Conservation (phyloP, 1,140 invertebrate species). For the Leptinotarsa defecta region DNA sequence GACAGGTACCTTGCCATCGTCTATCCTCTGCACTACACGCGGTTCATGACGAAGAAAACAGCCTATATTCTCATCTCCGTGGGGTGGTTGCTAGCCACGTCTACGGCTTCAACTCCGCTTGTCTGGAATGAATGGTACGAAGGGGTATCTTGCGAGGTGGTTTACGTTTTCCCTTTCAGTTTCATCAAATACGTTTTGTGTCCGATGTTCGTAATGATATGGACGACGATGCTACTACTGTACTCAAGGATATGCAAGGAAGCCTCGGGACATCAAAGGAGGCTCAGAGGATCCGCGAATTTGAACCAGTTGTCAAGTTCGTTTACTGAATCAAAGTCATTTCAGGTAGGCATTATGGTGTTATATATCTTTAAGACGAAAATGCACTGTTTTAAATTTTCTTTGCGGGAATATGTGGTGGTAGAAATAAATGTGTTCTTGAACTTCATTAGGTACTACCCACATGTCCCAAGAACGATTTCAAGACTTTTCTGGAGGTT, state of each 20-base stretch:
- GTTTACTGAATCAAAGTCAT: slow-evolving; percentile 67
- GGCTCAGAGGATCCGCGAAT: slow-evolving; percentile 61
- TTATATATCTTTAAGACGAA: neutral
- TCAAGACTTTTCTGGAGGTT: too few species aligned
- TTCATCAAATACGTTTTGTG: slow-evolving; percentile 70
- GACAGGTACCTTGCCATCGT: slow-evolving; percentile 84
- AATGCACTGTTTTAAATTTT: neutral
- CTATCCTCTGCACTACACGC: slow-evolving; percentile 76
- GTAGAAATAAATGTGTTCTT: too few species aligned
- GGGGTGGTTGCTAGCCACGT: slow-evolving; percentile 67
- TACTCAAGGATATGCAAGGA: slow-evolving; percentile 77
- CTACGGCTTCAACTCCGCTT: slow-evolving; percentile 67
- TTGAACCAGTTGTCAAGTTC: slow-evolving; percentile 32
- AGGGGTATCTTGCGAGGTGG: slow-evolving; percentile 43
- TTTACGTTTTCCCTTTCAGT: slow-evolving; percentile 58
- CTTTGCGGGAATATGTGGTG: too few species aligned
- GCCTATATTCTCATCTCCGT: slow-evolving; percentile 64
- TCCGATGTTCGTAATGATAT: slow-evolving; percentile 70
- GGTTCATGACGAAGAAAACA: slow-evolving; percentile 67
- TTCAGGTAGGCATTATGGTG: slow-evolving; percentile 60
- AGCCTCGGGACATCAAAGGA: slow-evolving; percentile 68
- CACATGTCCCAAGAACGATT: too few species aligned
- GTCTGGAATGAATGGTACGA: slow-evolving; percentile 73
- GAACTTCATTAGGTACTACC: too few species aligned
- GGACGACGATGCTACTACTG: slow-evolving; percentile 72